Base-by-base conservation (phyloP, 2,888 invertebrate species). In the Acrobasis consociella region DNA sequence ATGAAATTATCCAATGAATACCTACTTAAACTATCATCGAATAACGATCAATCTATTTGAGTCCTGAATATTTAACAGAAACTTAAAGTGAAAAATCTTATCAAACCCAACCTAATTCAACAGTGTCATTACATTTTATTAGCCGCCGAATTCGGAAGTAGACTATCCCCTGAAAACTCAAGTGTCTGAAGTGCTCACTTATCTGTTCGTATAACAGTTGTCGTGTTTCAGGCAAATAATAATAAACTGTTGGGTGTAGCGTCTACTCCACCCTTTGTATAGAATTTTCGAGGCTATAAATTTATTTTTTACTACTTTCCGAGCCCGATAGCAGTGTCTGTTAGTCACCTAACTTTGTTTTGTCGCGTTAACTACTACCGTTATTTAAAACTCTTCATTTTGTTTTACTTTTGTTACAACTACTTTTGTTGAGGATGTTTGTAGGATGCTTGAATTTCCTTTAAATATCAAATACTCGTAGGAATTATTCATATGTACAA, bases 181-280 rank as follows among this genome's bases (percentile, higher is more conserved):
- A 71, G 72, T 63, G 69, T 65, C 68, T 65, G 67, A 70, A 72
- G 69, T 71, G 61, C 61, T 53, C 80, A 84, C 80, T 85, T 86
- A 87, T 86, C 82, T 81, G 69, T 68, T 67, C 75, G 71, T 70
- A 80, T 83, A 80, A 77, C 78, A 80, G 81, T 78, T 84, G 77
- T 81, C 85, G 81, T 87, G 87, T 76, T 76, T 68, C 67, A 64
- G 71, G 81, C 81, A 79, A 84, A 85, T 87, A 85, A 86, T 81
- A 82, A 79, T 86, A 85, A 86, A 86, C 76, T 65, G 73, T 67
- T 70, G 69, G 71, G 72, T 72, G 75, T 74, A 77, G 73, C 72
- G 72, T 68, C 74, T 72, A 70, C 71, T 69, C 75, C 76, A 73
- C 71, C 72, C 73, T 72, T 65, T 74, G 65, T 72, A 71, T 69